Base-by-base conservation (phyloP, 2,113 vertebrate genomes). In the Heptranchias perlo region DNA sequence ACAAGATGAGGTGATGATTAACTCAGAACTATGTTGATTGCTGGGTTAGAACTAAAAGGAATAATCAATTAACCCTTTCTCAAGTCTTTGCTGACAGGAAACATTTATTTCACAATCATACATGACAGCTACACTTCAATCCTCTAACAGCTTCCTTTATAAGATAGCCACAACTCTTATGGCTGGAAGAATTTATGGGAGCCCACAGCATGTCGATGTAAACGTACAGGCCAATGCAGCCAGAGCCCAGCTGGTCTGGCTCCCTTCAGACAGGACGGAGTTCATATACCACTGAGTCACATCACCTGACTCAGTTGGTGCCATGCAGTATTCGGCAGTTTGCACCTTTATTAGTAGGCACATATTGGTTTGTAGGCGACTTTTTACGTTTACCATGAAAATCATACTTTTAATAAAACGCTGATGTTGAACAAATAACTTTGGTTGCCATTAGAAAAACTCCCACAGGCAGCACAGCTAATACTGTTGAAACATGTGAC, bases 1-100 rank as follows among this genome's bases (percentile, higher is more conserved):
- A 95, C 94, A 95, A 52, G 94, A 73, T 95, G 10, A 49, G 94
- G 94, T 73, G 94, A 95, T 95, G 44, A 95, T 95, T 95, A 95
- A 95, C 93, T 52, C 23, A 69, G 65, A 52, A 35, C 21, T 61
- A 69, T 49, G 25, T 47, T 67, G 64, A 94, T 67, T 94, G 10
- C 93, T 49, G 44, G 28, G 64, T 49, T 95, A 35, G 94, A 65
- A 94, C 61, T 23, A 18, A 64, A 94, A 65, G n/a, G 5, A 95
- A 95, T 49, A 47, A 95, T 67, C 64, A 95, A 69, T 95, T 95
- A 95, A 95, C 94, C 64, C 44, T 95, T 95, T 95, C 65, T 69
- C 47, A 52, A 67, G 44, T 25, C 44, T 28, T 69, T 49, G 21
- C 64, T 49, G 21, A 94, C 92, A 23, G 93, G 62, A 95, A 73